Evolutionary conservation across 2,888 invertebrate genomes (phyloP).

Genomic region (Pegoplata infirma): DNA sequence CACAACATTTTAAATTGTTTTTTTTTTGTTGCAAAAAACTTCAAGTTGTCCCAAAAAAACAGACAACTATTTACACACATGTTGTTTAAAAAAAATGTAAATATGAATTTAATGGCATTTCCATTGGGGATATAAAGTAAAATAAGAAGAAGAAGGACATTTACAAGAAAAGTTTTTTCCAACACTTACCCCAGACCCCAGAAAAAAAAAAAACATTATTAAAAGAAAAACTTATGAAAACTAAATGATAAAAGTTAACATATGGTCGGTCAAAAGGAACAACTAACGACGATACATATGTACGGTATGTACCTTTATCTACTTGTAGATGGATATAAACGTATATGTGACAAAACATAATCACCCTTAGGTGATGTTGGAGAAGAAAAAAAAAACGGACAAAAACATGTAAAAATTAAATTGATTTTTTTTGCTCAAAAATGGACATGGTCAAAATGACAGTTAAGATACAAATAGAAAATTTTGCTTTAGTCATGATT

Average conservation of each 20-base stretch:
- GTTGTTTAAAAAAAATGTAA: conserved; percentile 17
- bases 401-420: conserved; percentile 54
- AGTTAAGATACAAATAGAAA: conserved; percentile 4
- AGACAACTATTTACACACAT: not conserved
- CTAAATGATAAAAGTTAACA: conserved; percentile 53
- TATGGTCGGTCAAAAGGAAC: conserved; percentile 34
- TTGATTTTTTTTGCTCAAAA: conserved; percentile 44
- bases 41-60: not conserved
- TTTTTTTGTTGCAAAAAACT: not conserved
- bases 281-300: not conserved
- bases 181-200: conserved; percentile 39
- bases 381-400: conserved; percentile 8
- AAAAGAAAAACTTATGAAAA: conserved; percentile 44
- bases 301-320: conserved; percentile 29
- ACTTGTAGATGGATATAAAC: conserved; percentile 14
- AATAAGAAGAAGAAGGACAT: not conserved
- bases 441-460: conserved; percentile 41
- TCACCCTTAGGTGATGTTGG: conserved; percentile 42
- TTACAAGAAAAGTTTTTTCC: conserved; percentile 47
- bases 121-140: conserved; percentile 12
- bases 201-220: conserved; percentile 48
- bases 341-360: conserved; percentile 45
- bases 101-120: conserved; percentile 34
- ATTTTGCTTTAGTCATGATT: conserved; percentile 37
- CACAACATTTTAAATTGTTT: not conserved